Conservation (phyloP, 2,797 vertebrate species). For the Poeciliopsis turneri region DNA sequence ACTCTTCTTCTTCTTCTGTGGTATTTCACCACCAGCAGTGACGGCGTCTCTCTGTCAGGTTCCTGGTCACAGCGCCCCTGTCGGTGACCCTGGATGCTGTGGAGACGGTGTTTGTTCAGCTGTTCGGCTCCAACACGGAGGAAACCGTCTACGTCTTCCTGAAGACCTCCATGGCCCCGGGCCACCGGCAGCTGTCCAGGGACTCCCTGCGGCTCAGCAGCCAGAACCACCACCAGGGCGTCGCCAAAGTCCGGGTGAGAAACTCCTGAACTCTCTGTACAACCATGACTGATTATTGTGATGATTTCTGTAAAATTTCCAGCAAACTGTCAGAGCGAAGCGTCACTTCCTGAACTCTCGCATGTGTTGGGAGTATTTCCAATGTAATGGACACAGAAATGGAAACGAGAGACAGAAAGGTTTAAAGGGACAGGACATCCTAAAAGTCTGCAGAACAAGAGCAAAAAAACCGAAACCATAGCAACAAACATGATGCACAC, state of each 20-base stretch:
- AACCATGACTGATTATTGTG: not conserved
- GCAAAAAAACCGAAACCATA: too few species aligned
- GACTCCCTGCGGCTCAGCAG: constrained; percentile 72
- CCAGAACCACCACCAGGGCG: constrained; percentile 82
- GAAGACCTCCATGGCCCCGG: constrained; percentile 83
- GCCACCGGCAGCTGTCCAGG: constrained; percentile 59
- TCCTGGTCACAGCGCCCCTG: constrained; percentile 87
- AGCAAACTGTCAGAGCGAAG: too few species aligned
- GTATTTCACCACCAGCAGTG: not conserved
- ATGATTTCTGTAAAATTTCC: not conserved
- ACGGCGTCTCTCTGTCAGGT: constrained; percentile 73
- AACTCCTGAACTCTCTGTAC: not conserved
- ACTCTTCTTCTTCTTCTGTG: not conserved
- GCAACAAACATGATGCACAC: too few species aligned
- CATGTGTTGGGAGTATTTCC: too few species aligned
- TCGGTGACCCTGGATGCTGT: constrained; percentile 79
- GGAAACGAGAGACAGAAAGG: too few species aligned
- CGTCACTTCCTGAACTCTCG: too few species aligned
- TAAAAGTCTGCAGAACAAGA: too few species aligned
- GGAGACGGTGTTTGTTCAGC: constrained; percentile 87
- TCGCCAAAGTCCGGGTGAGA: constrained; percentile 81
- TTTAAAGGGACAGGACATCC: too few species aligned
- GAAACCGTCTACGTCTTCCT: constrained; percentile 78
- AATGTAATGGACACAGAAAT: too few species aligned
- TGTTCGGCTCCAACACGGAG: constrained; percentile 81